Percentiles rank a stretch among this genome's conserved stretches.
phyloP scores from a whole-genome alignment of 2,113 vertebrate genomes.

The Setophaga coronata region DNA sequence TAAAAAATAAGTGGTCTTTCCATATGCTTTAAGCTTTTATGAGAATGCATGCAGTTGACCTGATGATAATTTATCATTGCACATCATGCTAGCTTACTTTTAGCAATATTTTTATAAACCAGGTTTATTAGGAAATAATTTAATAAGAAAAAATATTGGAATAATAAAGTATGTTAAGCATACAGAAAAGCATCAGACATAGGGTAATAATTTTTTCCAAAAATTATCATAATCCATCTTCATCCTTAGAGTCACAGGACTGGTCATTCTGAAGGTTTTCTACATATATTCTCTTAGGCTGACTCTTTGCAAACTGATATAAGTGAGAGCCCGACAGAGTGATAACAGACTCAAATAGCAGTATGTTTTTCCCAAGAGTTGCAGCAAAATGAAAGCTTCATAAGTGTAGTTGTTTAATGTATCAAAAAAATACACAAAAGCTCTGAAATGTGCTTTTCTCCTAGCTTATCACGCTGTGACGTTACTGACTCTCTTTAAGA shows the following conservation, averaged over 20 bases:
- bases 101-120: neutral
- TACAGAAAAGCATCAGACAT: neutral
- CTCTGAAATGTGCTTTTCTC: neutral
- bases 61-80: neutral
- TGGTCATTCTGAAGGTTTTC: neutral
- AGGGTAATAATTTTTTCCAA: neutral
- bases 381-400: neutral
- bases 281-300: neutral
- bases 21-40: neutral
- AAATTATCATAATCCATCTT: neutral
- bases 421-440: neutral
- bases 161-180: neutral
- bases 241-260: neutral
- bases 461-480: neutral
- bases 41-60: neutral
- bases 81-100: neutral
- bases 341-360: neutral
- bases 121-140: neutral
- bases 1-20: neutral
- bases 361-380: neutral
- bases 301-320: neutral
- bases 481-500: slow-evolving; percentile 19
- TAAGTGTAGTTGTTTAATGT: neutral
- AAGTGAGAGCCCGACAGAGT: neutral
- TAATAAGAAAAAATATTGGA: neutral